Conservation (phyloP, 2,888 invertebrate species). For the Pemphredon lugubris region DNA sequence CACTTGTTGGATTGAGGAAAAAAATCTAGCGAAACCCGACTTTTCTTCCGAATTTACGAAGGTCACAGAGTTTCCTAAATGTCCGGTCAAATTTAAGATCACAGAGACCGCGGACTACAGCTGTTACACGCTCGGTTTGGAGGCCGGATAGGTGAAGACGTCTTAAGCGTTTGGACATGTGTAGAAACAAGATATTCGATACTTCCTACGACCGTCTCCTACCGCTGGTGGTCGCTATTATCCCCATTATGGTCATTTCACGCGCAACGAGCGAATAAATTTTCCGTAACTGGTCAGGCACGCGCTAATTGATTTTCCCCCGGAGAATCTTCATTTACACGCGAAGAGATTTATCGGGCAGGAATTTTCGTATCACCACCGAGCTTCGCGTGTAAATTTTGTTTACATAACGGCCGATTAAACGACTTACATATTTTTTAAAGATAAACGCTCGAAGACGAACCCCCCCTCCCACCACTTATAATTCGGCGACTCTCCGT, state of each 20-base stretch:
- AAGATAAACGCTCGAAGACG: no score
- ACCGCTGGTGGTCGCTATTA: conserved; percentile 18
- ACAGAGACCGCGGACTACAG: conserved; percentile 65
- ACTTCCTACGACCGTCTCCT: conserved; percentile 64
- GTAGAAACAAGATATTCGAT: conserved; percentile 77
- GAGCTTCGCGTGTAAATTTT: neutral
- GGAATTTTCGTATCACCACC: neutral
- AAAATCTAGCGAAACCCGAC: conserved; percentile 8
- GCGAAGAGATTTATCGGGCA: no score
- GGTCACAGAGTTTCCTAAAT: conserved; percentile 32
- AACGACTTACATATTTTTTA: no score
- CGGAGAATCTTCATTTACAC: neutral
- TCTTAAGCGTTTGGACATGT: conserved; percentile 73
- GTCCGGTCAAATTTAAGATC: conserved; percentile 54
- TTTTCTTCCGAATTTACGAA: conserved; percentile 7
- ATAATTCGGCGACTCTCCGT: neutral
- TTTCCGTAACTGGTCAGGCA: no score
- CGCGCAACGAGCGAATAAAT: no score
- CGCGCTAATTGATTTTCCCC: neutral
- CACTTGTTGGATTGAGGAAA: neutral
- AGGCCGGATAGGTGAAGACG: conserved; percentile 59
- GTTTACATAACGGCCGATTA: neutral
- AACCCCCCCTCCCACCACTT: no score
- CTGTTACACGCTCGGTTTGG: conserved; percentile 57
- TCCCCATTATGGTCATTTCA: conserved; percentile 43